Evolutionary conservation across 2,888 invertebrate species (phyloP).

Genomic region (Endotricha flammealis): DNA sequence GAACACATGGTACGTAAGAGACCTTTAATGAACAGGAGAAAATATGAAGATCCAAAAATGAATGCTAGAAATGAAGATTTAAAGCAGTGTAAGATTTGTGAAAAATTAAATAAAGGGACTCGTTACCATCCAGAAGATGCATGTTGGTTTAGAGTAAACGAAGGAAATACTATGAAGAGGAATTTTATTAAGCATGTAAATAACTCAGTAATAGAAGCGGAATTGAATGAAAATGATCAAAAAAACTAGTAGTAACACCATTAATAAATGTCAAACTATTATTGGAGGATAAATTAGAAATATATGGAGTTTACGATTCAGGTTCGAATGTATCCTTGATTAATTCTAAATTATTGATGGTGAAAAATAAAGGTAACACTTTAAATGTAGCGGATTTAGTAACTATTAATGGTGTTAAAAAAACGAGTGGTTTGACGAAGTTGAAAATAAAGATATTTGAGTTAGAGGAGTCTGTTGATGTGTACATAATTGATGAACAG

Average conservation of each 20-base stretch:
- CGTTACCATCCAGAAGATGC: constrained; percentile 13
- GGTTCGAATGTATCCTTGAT: constrained; percentile 28
- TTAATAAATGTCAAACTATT: constrained; percentile 25
- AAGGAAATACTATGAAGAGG: neutral
- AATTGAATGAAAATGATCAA: constrained; percentile 16
- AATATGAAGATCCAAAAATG: neutral
- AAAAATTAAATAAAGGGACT: constrained; percentile 16
- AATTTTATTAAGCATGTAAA: neutral
- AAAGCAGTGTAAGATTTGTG: constrained; percentile 12
- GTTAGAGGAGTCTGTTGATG: constrained; percentile 17
- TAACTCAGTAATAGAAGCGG: constrained; percentile 12
- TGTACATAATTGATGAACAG: constrained; percentile 18
- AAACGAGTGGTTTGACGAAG: constrained; percentile 15
- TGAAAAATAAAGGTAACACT: constrained; percentile 12
- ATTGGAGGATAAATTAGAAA: constrained; percentile 20
- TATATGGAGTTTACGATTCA: constrained; percentile 24
- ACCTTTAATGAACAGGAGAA: constrained; percentile 7
- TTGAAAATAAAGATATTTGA: constrained; percentile 20
- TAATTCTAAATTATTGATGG: constrained; percentile 23
- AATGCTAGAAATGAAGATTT: constrained; percentile 1
- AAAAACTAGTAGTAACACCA: constrained; percentile 24
- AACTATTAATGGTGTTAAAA: constrained; percentile 19
- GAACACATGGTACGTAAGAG: constrained; percentile 14
- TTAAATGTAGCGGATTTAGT: constrained; percentile 12
- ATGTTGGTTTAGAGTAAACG: constrained; percentile 11